Evolutionary conservation across 2,888 invertebrate genomes (phyloP), one percentile per base, ranked within the genome.

Genomic region (Magallana nippona): DNA sequence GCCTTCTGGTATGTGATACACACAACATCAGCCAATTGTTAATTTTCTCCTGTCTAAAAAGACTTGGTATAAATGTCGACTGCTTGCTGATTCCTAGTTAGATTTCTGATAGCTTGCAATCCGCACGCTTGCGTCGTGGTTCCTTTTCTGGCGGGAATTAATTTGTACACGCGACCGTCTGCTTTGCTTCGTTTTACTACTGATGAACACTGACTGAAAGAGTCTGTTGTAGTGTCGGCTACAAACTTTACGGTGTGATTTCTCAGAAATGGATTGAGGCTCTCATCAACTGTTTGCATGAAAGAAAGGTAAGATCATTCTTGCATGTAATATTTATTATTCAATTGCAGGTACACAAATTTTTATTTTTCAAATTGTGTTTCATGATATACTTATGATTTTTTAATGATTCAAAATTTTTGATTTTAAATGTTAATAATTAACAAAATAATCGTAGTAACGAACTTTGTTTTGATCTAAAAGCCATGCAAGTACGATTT

Each of bases 131-230:
- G 22, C 71, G 22, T 60, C 60, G 8, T 71, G 11, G 15, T 71
- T 71, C 71, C 71, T 71, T 27, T 71, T 71, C 71, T 71, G 71
- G 71, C 71, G 71, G 71, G 71, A 22, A 71, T 71, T 27, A 71
- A 71, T 71, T 71, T 71, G 71, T 71, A 71, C 71, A 71, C 71
- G 71, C 71, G 71, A 71, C 32, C 71, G 71, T 71, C 71, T 71
- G 71, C 22, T 71, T 71, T 13, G 71, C 27, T 71, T 71, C 22
- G 32, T 71, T 71, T 71, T 71, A 71, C 71, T 22, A 71, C 71
- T 71, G 71, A 71, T 71, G 71, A 71, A 71, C 22, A 71, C 71
- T 71, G 71, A 71, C 71, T 71, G 71, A 71, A 71, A 71, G 27
- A 27, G 13, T 32, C 10, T 32, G 71, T 71, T 71, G 11, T 71